Conservation (phyloP, 2,113 vertebrate genomes). For the Tupaia tana region DNA sequence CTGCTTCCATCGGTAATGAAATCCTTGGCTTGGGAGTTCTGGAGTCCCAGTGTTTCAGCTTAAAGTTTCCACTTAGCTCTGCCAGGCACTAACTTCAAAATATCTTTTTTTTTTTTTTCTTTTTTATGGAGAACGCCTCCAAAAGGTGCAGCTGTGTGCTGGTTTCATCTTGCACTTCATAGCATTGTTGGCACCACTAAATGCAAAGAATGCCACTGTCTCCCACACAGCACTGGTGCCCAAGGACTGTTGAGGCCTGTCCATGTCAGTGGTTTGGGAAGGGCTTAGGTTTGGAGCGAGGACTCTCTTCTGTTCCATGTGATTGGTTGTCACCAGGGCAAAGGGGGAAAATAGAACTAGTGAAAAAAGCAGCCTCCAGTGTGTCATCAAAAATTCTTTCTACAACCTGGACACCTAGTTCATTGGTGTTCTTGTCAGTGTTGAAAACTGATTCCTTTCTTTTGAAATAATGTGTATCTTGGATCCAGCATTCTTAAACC, state of each 20-base stretch:
- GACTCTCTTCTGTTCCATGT: constrained; percentile 60
- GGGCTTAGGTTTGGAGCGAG: constrained; percentile 75
- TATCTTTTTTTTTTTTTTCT: constrained; percentile 70
- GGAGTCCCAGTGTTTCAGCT: constrained; percentile 82
- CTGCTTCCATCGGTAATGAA: constrained; percentile 79
- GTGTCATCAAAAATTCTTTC: constrained; percentile 72
- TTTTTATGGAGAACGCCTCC: constrained; percentile 84
- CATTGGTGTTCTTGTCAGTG: background rate
- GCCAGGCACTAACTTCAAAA: constrained; percentile 88
- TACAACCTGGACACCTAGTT: constrained; percentile 41
- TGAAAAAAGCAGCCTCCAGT: constrained; percentile 79
- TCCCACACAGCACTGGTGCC: constrained; percentile 82
- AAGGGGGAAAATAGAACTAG: constrained; percentile 75
- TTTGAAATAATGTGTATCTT: background rate
- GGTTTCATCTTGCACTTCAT: constrained; percentile 90
- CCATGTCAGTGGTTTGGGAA: constrained; percentile 85
- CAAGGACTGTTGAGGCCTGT: constrained; percentile 81
- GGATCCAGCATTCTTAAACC: background rate
- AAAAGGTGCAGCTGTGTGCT: constrained; percentile 88
- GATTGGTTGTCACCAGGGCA: constrained; percentile 80
- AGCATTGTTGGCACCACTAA: constrained; percentile 84
- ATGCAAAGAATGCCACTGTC: constrained; percentile 83
- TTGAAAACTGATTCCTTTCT: background rate
- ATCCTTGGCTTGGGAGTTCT: constrained; percentile 75
- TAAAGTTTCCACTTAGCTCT: constrained; percentile 86